Evolutionary conservation across 2,888 invertebrate genomes (phyloP), one percentile per base, ranked within the genome.

Genomic region (Pheosia tremula): DNA sequence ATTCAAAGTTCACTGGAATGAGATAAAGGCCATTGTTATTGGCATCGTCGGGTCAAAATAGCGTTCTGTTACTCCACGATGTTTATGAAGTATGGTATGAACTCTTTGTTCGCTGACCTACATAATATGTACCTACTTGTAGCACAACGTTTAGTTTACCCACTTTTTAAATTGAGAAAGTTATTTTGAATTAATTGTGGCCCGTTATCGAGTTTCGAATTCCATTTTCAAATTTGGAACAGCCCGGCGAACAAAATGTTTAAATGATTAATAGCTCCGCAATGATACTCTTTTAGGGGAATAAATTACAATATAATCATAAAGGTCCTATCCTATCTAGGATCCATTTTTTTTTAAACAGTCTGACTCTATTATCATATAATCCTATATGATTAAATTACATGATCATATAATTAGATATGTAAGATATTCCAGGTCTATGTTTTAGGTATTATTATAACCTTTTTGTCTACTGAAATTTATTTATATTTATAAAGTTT

Each of bases 21-120:
- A 83, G 87, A 91, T 89, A 91, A 87, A 82, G 74, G 80, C 72
- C 80, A 88, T 91, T 90, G 91, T 91, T 88, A 82, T 80, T 74
- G 68, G 78, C 61, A 80, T 79, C 74, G 78, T 71, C 75, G 74
- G 81, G 78, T 82, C 83, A 83, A 24, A 24, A 82, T 75, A 81
- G 78, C 78, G 75, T 80, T 78, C 69, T 74, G 84, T 85, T 82
- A 81, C 80, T 77, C 73, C 74, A 71, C 72, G 68, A 67, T 80
- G 69, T 76, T 80, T 79, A 77, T 80, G 66, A 81, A 79, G 60
- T 62, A 63, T 75, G 75, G 60, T 62, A 63, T 75, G 75, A 71
- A 75, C 74, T 80, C 85, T 86, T 87, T 86, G 85, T 87, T 80
- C 73, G 65, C 61, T 71, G 87, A 79, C 85, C 87, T 75, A 87